Percentiles rank a stretch among this genome's conserved stretches.
These are phyloP conservation scores for Falco punctatus DNA, from an alignment of 2,113 vertebrate species.

Conservation along the genomic window DNA sequence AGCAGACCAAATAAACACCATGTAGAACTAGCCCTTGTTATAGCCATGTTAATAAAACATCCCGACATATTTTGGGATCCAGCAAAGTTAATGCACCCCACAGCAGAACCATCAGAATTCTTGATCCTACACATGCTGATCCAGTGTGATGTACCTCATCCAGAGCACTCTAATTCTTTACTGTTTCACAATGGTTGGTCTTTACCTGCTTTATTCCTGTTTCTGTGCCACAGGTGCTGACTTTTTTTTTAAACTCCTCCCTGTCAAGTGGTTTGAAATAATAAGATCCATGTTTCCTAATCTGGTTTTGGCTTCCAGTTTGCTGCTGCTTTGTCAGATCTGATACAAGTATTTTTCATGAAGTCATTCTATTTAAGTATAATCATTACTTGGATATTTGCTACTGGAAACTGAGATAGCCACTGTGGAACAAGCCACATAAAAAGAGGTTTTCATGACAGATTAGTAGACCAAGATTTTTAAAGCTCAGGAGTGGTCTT, in stretches of 20 bases:
- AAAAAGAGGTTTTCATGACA: neutral
- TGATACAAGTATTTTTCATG: neutral
- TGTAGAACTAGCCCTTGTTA: neutral
- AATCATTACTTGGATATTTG: neutral
- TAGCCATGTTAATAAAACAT: neutral
- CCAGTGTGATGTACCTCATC: neutral
- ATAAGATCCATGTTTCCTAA: neutral
- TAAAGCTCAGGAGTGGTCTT: neutral
- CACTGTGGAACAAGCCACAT: neutral
- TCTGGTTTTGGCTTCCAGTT: neutral
- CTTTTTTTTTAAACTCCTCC: neutral
- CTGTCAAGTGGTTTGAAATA: neutral
- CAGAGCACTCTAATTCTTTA: neutral
- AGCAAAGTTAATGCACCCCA: no score
- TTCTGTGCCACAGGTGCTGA: neutral
- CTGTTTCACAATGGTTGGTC: neutral
- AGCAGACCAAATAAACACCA: neutral
- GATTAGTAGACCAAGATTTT: neutral
- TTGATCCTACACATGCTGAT: neutral
- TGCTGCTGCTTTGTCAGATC: neutral
- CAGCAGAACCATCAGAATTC: neutral
- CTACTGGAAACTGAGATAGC: neutral
- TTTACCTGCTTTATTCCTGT: neutral
- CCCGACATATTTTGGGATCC: neutral
- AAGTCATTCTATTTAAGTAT: neutral